Evolutionary conservation across 2,113 vertebrate genomes (phyloP).

Genomic region (Sphaerodactylus townsendi): DNA sequence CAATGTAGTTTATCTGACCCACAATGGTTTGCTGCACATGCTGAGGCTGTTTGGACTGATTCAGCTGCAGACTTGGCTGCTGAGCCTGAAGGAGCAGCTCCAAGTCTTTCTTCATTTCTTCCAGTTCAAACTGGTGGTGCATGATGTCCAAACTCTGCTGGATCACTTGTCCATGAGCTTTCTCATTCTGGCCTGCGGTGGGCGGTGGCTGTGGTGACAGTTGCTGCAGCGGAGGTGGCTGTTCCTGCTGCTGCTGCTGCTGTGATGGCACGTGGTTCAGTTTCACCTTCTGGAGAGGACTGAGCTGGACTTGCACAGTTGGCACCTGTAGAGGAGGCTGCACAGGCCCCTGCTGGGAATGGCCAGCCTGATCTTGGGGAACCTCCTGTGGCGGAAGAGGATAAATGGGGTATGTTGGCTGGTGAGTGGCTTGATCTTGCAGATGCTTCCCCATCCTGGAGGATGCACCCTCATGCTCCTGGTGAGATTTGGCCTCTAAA

Average conservation of each 20-base stretch:
- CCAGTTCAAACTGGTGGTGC: constrained; percentile 78
- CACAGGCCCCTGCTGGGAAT: constrained; percentile 46
- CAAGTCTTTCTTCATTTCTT: constrained; percentile 81
- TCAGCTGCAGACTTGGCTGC: constrained; percentile 76
- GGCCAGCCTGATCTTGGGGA: constrained; percentile 59
- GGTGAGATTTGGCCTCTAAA: constrained; percentile 47
- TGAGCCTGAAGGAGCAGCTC: constrained; percentile 80
- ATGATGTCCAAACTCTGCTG: constrained; percentile 77
- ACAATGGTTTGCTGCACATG: constrained; percentile 75
- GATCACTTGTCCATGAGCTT: constrained; percentile 66
- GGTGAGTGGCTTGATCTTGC: constrained; percentile 72
- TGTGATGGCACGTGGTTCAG: constrained; percentile 52
- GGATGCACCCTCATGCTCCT: constrained; percentile 45
- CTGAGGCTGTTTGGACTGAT: constrained; percentile 77
- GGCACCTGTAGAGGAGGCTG: constrained; percentile 66
- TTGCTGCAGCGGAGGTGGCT: constrained; percentile 3
- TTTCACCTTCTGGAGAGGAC: constrained; percentile 72
- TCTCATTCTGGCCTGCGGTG: constrained; percentile 50
- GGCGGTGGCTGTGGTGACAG: constrained; percentile 18
- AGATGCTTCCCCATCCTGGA: constrained; percentile 66
- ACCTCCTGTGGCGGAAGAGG: constrained; percentile 41
- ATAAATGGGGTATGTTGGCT: constrained; percentile 61
- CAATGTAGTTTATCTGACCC: constrained; percentile 82
- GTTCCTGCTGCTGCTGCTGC: constrained; percentile 52
- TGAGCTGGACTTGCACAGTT: constrained; percentile 69